These are phyloP conservation scores for Hemistola chrysoprasaria DNA, from an alignment of 2,888 invertebrate species.

Conservation along the genomic window DNA sequence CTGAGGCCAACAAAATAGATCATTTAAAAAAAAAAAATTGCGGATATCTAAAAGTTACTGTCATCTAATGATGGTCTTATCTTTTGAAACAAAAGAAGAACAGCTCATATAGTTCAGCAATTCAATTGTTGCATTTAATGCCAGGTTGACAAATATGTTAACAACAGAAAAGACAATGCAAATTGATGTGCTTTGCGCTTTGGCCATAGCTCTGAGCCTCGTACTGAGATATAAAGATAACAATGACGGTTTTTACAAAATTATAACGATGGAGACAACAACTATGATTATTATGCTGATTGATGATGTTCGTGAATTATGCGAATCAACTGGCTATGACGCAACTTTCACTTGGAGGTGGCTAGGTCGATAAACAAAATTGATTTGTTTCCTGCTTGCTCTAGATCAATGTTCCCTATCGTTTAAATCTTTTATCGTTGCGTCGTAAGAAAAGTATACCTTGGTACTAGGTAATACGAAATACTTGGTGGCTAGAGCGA, in stretches of 20 bases:
- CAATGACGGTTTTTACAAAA: constrained; percentile 17
- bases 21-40: too few species aligned
- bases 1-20: too few species aligned
- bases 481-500: too few species aligned
- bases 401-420: too few species aligned
- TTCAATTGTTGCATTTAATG: constrained; percentile 18
- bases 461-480: too few species aligned
- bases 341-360: constrained; percentile 17
- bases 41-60: background rate
- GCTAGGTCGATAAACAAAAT: constrained; percentile 2
- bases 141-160: constrained; percentile 11
- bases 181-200: constrained; percentile 13
- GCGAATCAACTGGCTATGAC: constrained; percentile 14
- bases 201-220: background rate
- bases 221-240: constrained; percentile 3
- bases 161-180: constrained; percentile 16
- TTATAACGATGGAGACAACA: constrained; percentile 10
- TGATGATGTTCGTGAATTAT: constrained; percentile 11
- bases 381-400: too few species aligned
- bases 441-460: too few species aligned
- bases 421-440: too few species aligned
- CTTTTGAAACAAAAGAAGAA: constrained; percentile 1
- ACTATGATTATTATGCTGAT: constrained; percentile 15
- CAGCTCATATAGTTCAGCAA: constrained; percentile 6
- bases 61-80: background rate